Percentiles rank a stretch among this genome's conserved stretches.
These are phyloP conservation scores for Emydocephalus ijimae DNA, from an alignment of 2,113 vertebrate genomes.

Conservation along the genomic window DNA sequence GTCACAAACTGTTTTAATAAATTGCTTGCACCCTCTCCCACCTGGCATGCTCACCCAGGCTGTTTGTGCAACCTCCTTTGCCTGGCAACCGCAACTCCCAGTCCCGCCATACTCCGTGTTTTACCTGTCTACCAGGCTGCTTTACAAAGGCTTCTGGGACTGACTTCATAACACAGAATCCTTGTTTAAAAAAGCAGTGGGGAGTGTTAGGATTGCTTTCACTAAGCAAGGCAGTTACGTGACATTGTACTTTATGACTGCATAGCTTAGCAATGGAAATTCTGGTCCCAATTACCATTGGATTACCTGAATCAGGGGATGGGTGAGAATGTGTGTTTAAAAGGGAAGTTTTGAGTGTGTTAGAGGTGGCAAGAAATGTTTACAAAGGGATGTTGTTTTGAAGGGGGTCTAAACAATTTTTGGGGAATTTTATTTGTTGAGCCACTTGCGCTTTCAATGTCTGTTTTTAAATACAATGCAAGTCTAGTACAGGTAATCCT, in stretches of 20 bases:
- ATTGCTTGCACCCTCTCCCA: neutral
- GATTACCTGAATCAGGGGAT: neutral
- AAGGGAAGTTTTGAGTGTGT: neutral
- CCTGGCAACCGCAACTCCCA: neutral
- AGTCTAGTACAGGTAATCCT: neutral
- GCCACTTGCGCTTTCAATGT: neutral
- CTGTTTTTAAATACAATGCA: neutral
- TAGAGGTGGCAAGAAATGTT: neutral
- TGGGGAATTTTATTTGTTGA: neutral
- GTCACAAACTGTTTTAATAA: neutral
- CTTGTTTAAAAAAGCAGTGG: neutral
- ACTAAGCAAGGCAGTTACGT: neutral
- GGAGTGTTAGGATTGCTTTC: neutral
- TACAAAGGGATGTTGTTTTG: neutral
- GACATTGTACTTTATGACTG: neutral
- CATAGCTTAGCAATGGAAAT: neutral
- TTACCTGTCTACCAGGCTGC: neutral
- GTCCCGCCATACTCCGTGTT: neutral
- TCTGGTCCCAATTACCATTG: neutral
- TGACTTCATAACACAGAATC: neutral
- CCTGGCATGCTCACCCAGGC: neutral
- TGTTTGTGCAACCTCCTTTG: neutral
- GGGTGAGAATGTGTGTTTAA: neutral
- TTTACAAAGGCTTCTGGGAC: neutral
- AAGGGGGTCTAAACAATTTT: neutral